Conservation (phyloP, 1,140 invertebrate genomes). For the Formica selysi region DNA sequence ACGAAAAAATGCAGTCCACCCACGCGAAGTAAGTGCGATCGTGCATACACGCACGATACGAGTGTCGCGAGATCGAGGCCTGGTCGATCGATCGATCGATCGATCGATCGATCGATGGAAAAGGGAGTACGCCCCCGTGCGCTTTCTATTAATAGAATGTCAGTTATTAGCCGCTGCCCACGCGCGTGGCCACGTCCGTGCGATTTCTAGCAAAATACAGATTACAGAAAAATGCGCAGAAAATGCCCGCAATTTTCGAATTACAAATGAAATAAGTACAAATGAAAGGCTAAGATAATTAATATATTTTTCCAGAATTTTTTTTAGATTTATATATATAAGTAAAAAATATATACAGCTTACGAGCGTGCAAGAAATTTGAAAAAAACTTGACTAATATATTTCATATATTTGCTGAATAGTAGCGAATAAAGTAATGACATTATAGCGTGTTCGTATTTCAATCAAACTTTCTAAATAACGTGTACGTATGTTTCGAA, state of each 20-base stretch:
- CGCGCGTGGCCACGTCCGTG: slow-evolving; percentile 39
- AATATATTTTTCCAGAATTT: neutral
- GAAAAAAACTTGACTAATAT: neutral
- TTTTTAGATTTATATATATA: too few species aligned
- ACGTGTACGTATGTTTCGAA: neutral
- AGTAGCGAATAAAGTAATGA: neutral
- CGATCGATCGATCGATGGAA: slow-evolving; percentile 41
- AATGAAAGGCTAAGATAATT: neutral
- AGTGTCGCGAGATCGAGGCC: slow-evolving; percentile 26
- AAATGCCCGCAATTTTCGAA: neutral
- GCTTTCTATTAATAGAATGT: slow-evolving; percentile 76
- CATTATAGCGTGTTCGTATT: neutral
- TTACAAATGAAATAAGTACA: neutral
- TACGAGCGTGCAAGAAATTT: too few species aligned
- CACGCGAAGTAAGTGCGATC: slow-evolving; percentile 42
- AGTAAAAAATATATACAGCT: too few species aligned
- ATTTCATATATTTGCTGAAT: neutral
- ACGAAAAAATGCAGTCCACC: slow-evolving; percentile 52
- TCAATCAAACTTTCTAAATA: slow-evolving; percentile 31
- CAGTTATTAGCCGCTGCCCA: slow-evolving; percentile 71
- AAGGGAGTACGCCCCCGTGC: slow-evolving; percentile 70
- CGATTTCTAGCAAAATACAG: slow-evolving; percentile 34
- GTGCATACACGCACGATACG: slow-evolving; percentile 7
- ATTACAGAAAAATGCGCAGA: neutral
- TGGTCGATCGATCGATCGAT: slow-evolving; percentile 19